Conservation (phyloP, 2,888 invertebrate genomes). For the Eupithecia pulchellata region DNA sequence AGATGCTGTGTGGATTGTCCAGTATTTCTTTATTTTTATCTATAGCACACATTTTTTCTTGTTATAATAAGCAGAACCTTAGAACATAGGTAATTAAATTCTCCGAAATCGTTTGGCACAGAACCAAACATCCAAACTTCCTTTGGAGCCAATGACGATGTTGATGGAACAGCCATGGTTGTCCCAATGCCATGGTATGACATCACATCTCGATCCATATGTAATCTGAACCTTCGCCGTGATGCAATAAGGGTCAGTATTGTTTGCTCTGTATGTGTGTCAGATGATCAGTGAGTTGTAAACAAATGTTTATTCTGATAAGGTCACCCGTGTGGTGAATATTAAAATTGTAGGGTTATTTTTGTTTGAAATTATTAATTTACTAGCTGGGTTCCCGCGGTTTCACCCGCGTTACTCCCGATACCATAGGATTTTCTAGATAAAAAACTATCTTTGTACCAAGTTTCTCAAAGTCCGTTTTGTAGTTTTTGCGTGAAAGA, state of each 20-base stretch:
- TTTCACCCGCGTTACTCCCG: no score
- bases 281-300: constrained; percentile 17
- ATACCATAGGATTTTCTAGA: no score
- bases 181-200: constrained; percentile 42
- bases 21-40: no score
- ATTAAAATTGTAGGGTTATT: background rate
- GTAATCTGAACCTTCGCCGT: constrained; percentile 27
- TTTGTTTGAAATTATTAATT: background rate
- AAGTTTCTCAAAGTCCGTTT: no score
- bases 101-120: constrained; percentile 21
- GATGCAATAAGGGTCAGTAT: constrained; percentile 24
- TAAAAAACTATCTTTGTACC: no score
- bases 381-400: no score
- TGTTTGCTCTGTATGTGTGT: constrained; percentile 33
- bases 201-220: constrained; percentile 32
- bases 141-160: constrained; percentile 28
- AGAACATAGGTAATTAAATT: constrained; percentile 12
- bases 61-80: background rate
- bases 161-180: constrained; percentile 16
- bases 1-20: no score
- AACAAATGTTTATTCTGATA: constrained; percentile 37
- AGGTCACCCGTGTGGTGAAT: constrained; percentile 34
- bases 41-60: no score
- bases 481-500: no score
- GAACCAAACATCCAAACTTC: constrained; percentile 11